These are phyloP conservation scores for Sphaerophoria rueppellii DNA, from an alignment of 2,888 invertebrate species.

Conservation along the genomic window DNA sequence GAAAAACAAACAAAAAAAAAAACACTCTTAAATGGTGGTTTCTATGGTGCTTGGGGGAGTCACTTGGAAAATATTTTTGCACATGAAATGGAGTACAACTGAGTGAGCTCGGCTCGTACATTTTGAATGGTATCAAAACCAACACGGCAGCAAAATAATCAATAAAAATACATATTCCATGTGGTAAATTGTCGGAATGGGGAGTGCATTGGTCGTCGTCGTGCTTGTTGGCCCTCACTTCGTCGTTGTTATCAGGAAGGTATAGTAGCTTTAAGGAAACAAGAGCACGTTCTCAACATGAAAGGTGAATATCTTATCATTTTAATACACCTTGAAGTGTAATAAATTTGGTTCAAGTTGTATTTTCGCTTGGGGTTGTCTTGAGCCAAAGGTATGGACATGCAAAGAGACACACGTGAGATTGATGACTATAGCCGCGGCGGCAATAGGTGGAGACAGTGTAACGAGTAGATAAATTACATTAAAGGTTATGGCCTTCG, in stretches of 20 bases:
- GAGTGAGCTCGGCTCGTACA: conserved; percentile 37
- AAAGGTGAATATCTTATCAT: conserved; percentile 73
- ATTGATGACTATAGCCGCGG: conserved; percentile 15
- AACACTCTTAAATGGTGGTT: conserved; percentile 28
- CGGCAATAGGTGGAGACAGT: too few species aligned
- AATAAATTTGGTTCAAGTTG: conserved; percentile 71
- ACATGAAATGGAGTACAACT: conserved; percentile 47
- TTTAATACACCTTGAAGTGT: conserved; percentile 72
- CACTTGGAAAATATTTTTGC: conserved; percentile 23
- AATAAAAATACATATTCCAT: conserved; percentile 28
- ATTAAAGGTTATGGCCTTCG: too few species aligned
- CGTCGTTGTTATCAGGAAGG: neutral
- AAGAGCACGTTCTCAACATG: conserved; percentile 65
- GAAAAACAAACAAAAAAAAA: conserved; percentile 26
- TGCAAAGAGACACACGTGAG: conserved; percentile 41
- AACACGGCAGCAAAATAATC: conserved; percentile 54
- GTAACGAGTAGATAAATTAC: too few species aligned
- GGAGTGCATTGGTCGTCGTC: neutral
- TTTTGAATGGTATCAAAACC: conserved; percentile 8
- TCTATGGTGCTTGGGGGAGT: conserved; percentile 20
- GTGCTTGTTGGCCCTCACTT: neutral
- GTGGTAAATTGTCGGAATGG: neutral
- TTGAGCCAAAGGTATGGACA: neutral
- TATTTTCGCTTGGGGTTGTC: conserved; percentile 20
- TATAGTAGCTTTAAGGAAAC: conserved; percentile 29